phyloP scores from a whole-genome alignment of 2,888 invertebrate species.

The Hypomecis atomaria region DNA sequence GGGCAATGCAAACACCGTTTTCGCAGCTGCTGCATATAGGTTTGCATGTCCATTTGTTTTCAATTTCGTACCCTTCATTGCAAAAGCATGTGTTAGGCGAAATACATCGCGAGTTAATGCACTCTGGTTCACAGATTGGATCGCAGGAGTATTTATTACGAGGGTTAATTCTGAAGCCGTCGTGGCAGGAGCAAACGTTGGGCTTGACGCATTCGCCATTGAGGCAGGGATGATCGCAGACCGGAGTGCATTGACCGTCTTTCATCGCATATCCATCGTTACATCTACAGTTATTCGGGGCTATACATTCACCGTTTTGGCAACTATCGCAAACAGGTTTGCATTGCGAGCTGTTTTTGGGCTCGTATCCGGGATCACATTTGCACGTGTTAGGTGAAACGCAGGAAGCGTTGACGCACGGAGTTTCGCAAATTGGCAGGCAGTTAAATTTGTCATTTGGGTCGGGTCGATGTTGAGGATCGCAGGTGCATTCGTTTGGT shows the following conservation, averaged over 20 bases:
- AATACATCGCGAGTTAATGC: constrained; percentile 46
- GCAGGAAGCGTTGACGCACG: constrained; percentile 55
- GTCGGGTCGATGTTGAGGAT: constrained; percentile 39
- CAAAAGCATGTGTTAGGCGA: constrained; percentile 76
- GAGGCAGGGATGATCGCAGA: constrained; percentile 43
- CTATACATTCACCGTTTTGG: constrained; percentile 55
- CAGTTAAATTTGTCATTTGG: constrained; percentile 41
- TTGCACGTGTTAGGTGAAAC: constrained; percentile 50
- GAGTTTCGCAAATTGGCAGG: constrained; percentile 47
- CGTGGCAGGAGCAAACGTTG: constrained; percentile 72
- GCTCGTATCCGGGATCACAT: constrained; percentile 49
- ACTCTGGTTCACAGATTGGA: constrained; percentile 38
- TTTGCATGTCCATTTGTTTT: constrained; percentile 34
- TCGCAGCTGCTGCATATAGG: constrained; percentile 46
- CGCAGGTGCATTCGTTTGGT: constrained; percentile 60
- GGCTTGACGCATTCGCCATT: constrained; percentile 65
- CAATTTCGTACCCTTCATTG: constrained; percentile 57
- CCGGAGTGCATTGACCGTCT: constrained; percentile 42
- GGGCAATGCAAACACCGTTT: constrained; percentile 49
- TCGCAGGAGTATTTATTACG: constrained; percentile 28
- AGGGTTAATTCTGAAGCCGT: constrained; percentile 52
- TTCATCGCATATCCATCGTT: constrained; percentile 41
- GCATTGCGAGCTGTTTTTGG: constrained; percentile 48
- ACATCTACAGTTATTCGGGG: constrained; percentile 46
- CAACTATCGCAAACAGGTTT: constrained; percentile 54